These are phyloP conservation scores for Urocyon cinereoargenteus DNA, from an alignment of 2,797 vertebrate species.

Conservation along the genomic window DNA sequence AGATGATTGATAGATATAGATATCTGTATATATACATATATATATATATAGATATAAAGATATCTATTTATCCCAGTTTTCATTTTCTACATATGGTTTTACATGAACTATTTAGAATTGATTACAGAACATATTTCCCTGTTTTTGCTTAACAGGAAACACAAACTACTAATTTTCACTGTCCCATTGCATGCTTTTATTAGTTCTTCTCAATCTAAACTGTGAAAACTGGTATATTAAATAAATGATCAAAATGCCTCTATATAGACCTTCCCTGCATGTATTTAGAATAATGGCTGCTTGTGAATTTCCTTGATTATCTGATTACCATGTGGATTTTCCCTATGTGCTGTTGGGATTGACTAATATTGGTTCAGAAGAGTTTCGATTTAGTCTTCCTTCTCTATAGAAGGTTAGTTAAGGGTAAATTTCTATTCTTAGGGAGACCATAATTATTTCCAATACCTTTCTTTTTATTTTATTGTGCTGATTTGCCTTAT, in stretches of 20 bases:
- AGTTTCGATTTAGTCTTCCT: constrained; percentile 40
- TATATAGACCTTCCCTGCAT: constrained; percentile 22
- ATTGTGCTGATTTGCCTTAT: constrained; percentile 5
- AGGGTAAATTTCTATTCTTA: constrained; percentile 46
- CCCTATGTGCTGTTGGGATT: not conserved
- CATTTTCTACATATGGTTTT: not conserved
- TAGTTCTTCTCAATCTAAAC: constrained; percentile 56
- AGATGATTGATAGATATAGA: too few relatives aligned
- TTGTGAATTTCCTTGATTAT: constrained; percentile 43
- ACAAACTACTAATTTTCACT: constrained; percentile 57
- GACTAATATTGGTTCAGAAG: constrained; percentile 1
- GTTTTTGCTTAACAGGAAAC: constrained; percentile 63
- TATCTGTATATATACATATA: too few relatives aligned
- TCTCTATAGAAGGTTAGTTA: not conserved
- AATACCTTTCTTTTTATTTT: constrained; percentile 50
- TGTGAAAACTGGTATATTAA: constrained; percentile 67
- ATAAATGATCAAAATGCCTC: constrained; percentile 66
- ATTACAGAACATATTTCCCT: constrained; percentile 24
- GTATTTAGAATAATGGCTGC: constrained; percentile 60
- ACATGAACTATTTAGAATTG: constrained; percentile 20
- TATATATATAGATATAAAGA: too few relatives aligned
- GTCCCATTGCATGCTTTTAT: constrained; percentile 34
- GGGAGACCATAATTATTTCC: constrained; percentile 18
- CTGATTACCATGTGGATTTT: constrained; percentile 37
- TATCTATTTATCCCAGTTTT: not conserved